Conservation (phyloP, 2,113 vertebrate genomes). For the Oncorhynchus clarkii region DNA sequence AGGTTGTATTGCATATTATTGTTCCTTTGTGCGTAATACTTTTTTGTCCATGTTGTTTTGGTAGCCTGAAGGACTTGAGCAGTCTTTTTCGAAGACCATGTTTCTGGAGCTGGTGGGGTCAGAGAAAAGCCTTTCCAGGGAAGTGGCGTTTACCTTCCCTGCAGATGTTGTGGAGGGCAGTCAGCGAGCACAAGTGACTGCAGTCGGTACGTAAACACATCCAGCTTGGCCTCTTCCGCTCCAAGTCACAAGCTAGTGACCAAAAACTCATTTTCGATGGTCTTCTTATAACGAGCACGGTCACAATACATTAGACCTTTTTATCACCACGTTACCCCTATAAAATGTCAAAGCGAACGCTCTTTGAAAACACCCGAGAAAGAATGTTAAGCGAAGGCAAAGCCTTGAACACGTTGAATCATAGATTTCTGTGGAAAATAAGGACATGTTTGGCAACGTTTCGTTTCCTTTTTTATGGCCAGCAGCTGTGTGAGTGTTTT, state of each 20-base stretch:
- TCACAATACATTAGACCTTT: neutral
- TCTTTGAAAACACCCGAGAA: constrained; percentile 12
- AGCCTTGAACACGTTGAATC: constrained; percentile 12
- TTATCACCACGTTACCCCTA: neutral
- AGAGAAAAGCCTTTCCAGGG: constrained; percentile 34
- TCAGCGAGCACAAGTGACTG: constrained; percentile 74
- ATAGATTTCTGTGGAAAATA: neutral
- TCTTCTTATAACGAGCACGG: neutral
- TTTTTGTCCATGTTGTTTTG: constrained; percentile 6
- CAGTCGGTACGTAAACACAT: constrained; percentile 76
- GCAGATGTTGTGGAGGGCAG: constrained; percentile 80
- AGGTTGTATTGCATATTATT: constrained; percentile 14
- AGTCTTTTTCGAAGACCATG: constrained; percentile 76
- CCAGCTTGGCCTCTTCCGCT: neutral
- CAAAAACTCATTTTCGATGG: neutral
- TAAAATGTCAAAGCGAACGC: neutral
- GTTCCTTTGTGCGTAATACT: constrained; percentile 5
- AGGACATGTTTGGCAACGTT: constrained; percentile 8
- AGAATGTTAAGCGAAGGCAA: neutral
- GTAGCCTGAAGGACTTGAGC: constrained; percentile 86
- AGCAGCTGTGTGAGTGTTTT: constrained; percentile 40
- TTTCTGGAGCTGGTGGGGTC: constrained; percentile 75
- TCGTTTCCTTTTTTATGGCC: constrained; percentile 9
- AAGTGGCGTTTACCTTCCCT: constrained; percentile 80
- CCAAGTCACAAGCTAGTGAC: neutral